Conservation (phyloP, 2,113 vertebrate genomes). For the Camelus bactrianus region DNA sequence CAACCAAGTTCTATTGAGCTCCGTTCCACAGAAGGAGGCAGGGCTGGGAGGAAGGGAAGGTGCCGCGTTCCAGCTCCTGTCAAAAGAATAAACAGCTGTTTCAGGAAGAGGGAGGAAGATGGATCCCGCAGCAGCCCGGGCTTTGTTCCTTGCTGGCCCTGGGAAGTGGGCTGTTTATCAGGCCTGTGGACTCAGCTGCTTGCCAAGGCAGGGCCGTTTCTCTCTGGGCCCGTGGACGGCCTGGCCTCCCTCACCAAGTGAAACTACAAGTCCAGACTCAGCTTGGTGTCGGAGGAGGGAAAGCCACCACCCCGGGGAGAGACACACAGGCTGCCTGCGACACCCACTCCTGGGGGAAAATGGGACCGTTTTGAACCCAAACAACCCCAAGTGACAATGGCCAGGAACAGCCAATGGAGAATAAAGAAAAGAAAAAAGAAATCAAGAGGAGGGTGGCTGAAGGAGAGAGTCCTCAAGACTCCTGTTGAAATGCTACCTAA, state of each 20-base stretch:
- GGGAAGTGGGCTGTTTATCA: conserved; percentile 69
- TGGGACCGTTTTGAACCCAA: not conserved
- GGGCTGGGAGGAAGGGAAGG: conserved; percentile 64
- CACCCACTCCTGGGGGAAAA: not conserved
- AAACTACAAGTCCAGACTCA: conserved; percentile 27
- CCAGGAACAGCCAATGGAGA: not conserved
- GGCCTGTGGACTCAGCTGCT: conserved; percentile 31
- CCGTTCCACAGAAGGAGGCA: conserved; percentile 45
- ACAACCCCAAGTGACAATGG: not conserved
- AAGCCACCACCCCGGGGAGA: not conserved
- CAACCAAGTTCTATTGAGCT: conserved; percentile 15
- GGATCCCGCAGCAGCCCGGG: not conserved
- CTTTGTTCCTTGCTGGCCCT: conserved; percentile 46
- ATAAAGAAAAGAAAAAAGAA: not conserved
- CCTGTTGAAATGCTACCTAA: not conserved
- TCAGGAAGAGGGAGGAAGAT: conserved; percentile 51
- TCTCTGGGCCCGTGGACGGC: not conserved
- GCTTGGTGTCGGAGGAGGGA: not conserved
- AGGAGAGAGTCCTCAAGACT: not conserved
- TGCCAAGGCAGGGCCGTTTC: not conserved
- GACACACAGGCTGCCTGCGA: not conserved
- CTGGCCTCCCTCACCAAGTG: not conserved
- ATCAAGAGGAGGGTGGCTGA: not conserved
- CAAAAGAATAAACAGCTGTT: conserved; percentile 77
- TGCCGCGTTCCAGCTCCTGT: conserved; percentile 68